Evolutionary conservation across 2,888 invertebrate species (phyloP).

Genomic region (Hypercompe scribonia): DNA sequence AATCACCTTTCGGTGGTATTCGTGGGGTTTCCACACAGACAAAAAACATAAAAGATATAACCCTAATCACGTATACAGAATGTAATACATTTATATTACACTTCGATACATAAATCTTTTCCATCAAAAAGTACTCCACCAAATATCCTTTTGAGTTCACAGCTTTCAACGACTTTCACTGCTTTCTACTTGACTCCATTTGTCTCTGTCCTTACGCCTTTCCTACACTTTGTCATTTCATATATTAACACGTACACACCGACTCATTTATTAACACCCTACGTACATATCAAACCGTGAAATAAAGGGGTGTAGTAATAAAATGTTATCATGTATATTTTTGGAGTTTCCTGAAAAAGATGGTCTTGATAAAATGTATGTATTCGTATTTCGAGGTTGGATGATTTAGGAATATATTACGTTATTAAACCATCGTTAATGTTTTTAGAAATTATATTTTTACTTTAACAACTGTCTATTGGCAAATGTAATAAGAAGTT

Average conservation of each 20-base stretch:
- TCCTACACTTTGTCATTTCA: slow-evolving; percentile 47
- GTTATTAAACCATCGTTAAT: not conserved
- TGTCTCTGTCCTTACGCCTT: slow-evolving; percentile 48
- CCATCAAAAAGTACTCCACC: slow-evolving; percentile 14
- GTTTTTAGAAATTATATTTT: not conserved
- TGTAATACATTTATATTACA: not conserved
- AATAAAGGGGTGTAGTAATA: slow-evolving; percentile 28
- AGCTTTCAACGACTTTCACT: slow-evolving; percentile 30
- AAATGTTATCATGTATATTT: slow-evolving; percentile 21
- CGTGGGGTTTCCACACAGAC: too few species aligned
- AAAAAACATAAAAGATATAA: too few species aligned
- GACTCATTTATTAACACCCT: slow-evolving; percentile 37
- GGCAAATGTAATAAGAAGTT: not conserved
- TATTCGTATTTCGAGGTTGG: slow-evolving; percentile 14
- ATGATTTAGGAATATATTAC: not conserved
- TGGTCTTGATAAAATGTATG: slow-evolving; percentile 1
- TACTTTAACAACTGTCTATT: not conserved
- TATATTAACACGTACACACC: slow-evolving; percentile 49
- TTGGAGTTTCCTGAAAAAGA: not conserved
- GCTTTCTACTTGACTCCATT: slow-evolving; percentile 33
- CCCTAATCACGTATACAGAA: not conserved
- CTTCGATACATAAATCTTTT: slow-evolving; percentile 1
- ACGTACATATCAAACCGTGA: slow-evolving; percentile 46
- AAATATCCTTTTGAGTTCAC: slow-evolving; percentile 17
- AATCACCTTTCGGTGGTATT: too few species aligned